These are phyloP conservation scores for Limnephilus marmoratus DNA, from an alignment of 2,888 invertebrate genomes.

Conservation along the genomic window DNA sequence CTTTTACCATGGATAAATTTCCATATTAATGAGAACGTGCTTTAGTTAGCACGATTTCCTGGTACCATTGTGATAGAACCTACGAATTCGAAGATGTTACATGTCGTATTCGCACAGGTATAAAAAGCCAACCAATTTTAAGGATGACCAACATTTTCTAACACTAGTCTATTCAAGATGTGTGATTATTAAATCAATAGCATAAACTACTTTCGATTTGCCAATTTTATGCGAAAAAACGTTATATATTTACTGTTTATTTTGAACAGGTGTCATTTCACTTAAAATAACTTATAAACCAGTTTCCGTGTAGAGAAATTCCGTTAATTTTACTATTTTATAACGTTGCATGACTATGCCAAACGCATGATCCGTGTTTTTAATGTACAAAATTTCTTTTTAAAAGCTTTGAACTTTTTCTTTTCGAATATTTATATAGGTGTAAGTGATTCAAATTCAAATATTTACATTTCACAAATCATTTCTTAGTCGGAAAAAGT, in stretches of 20 bases:
- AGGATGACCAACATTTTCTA: not conserved
- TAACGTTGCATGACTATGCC: not conserved
- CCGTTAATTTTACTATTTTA: not conserved
- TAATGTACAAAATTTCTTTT: not conserved
- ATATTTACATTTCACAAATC: not conserved
- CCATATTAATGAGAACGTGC: not conserved
- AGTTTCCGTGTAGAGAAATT: not conserved
- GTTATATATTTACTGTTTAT: not conserved
- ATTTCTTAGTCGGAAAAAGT: not conserved
- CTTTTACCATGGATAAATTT: not conserved
- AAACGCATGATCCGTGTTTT: not conserved
- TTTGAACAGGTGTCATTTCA: not conserved
- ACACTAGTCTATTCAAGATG: not conserved
- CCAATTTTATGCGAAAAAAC: not conserved
- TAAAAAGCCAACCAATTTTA: not conserved
- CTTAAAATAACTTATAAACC: not conserved
- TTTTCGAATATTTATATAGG: not conserved
- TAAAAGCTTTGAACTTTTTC: not conserved
- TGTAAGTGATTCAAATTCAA: not conserved
- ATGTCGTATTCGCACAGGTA: not conserved
- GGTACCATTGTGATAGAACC: not conserved
- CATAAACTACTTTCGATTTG: not conserved
- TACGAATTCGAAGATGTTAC: no score
- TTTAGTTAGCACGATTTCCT: not conserved
- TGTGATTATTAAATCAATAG: not conserved